These are phyloP conservation scores for Mirza zaza DNA, from an alignment of 2,113 vertebrate species.

Conservation along the genomic window DNA sequence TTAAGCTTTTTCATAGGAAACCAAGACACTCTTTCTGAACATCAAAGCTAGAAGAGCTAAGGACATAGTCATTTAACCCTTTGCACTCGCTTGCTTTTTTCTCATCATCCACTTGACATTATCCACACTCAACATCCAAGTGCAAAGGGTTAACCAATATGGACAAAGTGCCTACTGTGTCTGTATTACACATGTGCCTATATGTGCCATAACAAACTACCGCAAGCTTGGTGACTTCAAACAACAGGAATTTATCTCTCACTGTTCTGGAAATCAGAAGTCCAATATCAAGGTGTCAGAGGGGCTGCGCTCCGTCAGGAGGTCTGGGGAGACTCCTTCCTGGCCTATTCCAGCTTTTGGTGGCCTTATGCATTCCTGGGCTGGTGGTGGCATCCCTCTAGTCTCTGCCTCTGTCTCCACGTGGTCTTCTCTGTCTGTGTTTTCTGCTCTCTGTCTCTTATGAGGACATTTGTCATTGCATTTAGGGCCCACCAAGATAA, in stretches of 20 bases:
- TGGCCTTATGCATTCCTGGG: background rate
- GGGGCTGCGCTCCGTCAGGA: rapidly evolving
- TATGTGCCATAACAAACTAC: background rate
- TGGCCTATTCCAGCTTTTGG: background rate
- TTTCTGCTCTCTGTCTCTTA: background rate
- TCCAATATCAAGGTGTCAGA: background rate
- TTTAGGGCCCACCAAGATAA: background rate
- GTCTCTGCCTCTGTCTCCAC: background rate
- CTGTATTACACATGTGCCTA: background rate
- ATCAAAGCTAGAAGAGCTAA: background rate
- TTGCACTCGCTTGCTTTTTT: no score
- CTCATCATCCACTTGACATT: no score
- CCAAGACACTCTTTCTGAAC: background rate
- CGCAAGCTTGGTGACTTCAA: background rate
- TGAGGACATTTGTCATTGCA: background rate
- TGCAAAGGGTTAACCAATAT: background rate
- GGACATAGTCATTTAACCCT: background rate
- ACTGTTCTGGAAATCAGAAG: background rate
- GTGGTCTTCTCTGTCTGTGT: background rate
- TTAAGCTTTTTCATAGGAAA: slow-evolving; percentile 25
- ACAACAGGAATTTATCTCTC: background rate
- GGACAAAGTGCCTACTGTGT: background rate
- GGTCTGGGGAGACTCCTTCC: background rate
- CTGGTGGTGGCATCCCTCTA: background rate
- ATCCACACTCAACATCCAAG: no score